A percentile compares a stretch with the other conserved stretches of the same genome.
phyloP scores from a whole-genome alignment of 2,797 vertebrate genomes.

The Silurus lanzhouensis region DNA sequence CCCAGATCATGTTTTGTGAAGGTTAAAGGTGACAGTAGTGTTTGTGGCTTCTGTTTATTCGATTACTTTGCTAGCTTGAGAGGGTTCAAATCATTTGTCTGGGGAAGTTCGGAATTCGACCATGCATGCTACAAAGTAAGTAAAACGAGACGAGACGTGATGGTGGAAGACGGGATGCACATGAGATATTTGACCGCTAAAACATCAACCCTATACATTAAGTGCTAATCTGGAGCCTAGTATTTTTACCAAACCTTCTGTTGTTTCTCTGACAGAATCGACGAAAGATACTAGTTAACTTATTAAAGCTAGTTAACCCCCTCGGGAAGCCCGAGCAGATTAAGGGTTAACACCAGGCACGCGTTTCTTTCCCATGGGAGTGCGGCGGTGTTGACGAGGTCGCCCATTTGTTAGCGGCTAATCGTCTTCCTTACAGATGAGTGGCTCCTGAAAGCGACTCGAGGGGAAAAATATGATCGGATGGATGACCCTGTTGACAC shows the following conservation, averaged over 20 bases:
- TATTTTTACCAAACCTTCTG: background rate
- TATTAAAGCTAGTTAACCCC: too few species aligned
- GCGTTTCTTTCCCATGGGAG: constrained; percentile 58
- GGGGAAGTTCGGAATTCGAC: background rate
- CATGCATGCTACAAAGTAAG: background rate
- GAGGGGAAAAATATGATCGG: constrained; percentile 61
- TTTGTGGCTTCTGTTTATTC: constrained; percentile 4
- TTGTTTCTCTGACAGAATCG: background rate
- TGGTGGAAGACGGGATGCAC: background rate
- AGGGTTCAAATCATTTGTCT: background rate
- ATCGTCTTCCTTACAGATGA: constrained; percentile 75
- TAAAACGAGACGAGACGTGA: background rate
- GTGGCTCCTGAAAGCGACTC: constrained; percentile 60
- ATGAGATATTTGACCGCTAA: background rate
- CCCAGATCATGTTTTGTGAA: background rate
- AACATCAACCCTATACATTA: background rate
- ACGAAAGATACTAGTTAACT: background rate
- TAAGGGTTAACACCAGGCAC: constrained; percentile 46
- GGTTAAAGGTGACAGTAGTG: constrained; percentile 1
- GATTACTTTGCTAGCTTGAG: background rate
- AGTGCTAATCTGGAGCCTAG: background rate
- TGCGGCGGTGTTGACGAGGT: constrained; percentile 42
- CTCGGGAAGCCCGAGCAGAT: background rate
- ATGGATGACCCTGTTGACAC: constrained; percentile 66
- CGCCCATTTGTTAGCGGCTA: constrained; percentile 67